Percentiles rank a stretch among this genome's conserved stretches.
phyloP scores from a whole-genome alignment of 2,113 vertebrate genomes.

The Protomyctophum bolini region DNA sequence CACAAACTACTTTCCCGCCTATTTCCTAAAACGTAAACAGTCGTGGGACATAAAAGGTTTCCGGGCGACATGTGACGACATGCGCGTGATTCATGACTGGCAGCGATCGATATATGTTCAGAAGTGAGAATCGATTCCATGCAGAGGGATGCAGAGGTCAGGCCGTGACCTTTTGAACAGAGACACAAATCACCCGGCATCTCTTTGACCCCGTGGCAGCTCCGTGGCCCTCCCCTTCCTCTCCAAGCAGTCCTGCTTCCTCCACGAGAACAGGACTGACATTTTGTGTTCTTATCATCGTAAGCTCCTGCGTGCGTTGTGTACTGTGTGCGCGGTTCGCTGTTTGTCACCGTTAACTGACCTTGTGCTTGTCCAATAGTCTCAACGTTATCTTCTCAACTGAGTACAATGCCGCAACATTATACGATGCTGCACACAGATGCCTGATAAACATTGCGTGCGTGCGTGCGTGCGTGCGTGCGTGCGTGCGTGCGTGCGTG shows the following conservation, averaged over 20 bases:
- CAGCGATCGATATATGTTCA: constrained; percentile 26
- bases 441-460: no score
- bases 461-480: no score
- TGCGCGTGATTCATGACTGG: no score
- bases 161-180: constrained; percentile 10
- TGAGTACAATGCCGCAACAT: constrained; percentile 15
- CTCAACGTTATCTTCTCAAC: constrained; percentile 46
- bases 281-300: constrained; percentile 53
- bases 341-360: constrained; percentile 29
- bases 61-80: no score
- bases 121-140: constrained; percentile 14
- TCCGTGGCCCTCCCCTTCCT: constrained; percentile 6
- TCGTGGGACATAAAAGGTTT: no score
- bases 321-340: neutral
- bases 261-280: constrained; percentile 47
- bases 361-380: constrained; percentile 57
- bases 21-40: no score
- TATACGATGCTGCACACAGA: no score
- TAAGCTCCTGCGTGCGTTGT: constrained; percentile 38
- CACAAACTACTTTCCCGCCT: no score
- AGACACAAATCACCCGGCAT: neutral
- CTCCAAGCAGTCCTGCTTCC: constrained; percentile 7
- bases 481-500: no score
- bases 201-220: neutral
- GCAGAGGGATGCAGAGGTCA: constrained; percentile 14